phyloP scores from a whole-genome alignment of 1,140 invertebrate species.

The Eriosoma lanigerum region DNA sequence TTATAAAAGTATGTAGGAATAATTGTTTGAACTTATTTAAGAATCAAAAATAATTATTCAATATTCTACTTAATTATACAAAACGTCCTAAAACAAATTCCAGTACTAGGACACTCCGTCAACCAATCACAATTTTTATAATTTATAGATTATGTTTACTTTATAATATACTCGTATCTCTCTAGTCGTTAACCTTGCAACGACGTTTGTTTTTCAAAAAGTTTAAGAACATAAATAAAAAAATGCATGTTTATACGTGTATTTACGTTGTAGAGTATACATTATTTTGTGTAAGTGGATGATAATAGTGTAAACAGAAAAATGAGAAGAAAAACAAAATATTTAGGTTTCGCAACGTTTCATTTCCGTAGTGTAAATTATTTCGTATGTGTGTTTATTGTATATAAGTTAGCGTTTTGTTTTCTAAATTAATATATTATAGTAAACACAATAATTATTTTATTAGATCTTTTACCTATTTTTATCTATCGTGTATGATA shows the following conservation, averaged over 20 bases:
- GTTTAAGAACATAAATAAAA: not conserved
- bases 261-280: not conserved
- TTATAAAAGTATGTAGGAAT: no score
- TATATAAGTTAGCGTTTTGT: not conserved
- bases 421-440: no score
- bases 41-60: no score
- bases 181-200: not conserved
- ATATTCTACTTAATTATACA: no score
- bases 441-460: no score
- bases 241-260: no score
- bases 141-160: not conserved
- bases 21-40: no score
- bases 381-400: not conserved
- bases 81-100: no score
- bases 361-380: not conserved
- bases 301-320: not conserved
- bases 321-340: not conserved
- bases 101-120: not conserved
- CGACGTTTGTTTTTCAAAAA: not conserved
- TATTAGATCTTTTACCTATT: no score
- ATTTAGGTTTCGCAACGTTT: slow-evolving; percentile 22
- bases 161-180: not conserved
- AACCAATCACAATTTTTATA: not conserved
- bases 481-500: no score
- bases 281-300: not conserved